These are phyloP conservation scores for Poecilia velifera DNA, from an alignment of 2,797 vertebrate genomes.

Conservation along the genomic window DNA sequence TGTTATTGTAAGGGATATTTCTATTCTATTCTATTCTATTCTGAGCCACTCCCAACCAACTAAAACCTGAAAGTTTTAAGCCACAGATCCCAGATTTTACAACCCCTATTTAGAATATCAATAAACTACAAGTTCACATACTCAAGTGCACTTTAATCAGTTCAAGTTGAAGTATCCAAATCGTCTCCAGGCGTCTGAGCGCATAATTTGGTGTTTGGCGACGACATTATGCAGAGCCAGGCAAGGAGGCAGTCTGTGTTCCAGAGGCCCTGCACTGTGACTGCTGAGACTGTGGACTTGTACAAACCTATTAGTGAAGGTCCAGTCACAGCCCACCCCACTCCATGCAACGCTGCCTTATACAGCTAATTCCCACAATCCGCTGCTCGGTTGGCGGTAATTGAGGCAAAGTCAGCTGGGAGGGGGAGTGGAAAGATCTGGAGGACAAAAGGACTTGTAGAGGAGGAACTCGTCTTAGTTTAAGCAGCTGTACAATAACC, in stretches of 20 bases:
- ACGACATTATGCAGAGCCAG: slow-evolving; percentile 34
- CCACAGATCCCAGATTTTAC: slow-evolving; percentile 17
- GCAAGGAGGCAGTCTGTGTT: slow-evolving; percentile 46
- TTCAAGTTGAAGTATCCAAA: slow-evolving; percentile 43
- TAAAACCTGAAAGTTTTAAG: slow-evolving; percentile 29
- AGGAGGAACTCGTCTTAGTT: slow-evolving; percentile 53
- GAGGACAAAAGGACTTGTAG: slow-evolving; percentile 59
- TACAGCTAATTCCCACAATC: slow-evolving; percentile 69
- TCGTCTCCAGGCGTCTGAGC: slow-evolving; percentile 56
- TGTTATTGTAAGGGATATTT: too few species aligned
- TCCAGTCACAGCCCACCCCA: slow-evolving; percentile 28
- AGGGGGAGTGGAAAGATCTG: slow-evolving; percentile 31
- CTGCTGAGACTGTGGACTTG: slow-evolving; percentile 51
- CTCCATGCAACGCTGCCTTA: slow-evolving; percentile 24
- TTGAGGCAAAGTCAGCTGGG: slow-evolving; percentile 50
- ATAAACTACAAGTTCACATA: slow-evolving; percentile 24
- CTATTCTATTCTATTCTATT: too few species aligned
- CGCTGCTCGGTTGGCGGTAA: slow-evolving; percentile 58
- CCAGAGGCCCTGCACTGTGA: slow-evolving; percentile 45
- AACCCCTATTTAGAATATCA: slow-evolving; percentile 21
- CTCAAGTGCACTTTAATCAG: slow-evolving; percentile 30
- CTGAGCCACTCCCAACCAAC: slow-evolving; percentile 16
- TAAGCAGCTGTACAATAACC: slow-evolving; percentile 64
- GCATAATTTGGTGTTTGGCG: slow-evolving; percentile 48
- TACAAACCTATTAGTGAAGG: slow-evolving; percentile 68